Conservation (phyloP, 2,797 vertebrate genomes). For the Apogon hyalosoma region DNA sequence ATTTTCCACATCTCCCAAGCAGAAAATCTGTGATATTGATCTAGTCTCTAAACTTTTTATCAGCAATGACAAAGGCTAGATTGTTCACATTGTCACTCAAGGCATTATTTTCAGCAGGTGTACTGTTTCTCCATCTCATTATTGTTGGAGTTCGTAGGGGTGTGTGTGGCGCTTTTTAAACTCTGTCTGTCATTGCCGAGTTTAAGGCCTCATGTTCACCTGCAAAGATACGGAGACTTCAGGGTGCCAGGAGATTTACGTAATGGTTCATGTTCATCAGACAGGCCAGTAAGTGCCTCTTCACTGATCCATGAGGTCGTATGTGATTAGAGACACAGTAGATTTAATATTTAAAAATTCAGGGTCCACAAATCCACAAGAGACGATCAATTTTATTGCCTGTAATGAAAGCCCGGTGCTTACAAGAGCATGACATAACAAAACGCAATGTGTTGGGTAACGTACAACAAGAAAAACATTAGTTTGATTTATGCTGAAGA, state of each 20-base stretch:
- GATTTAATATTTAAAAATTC: constrained; percentile 25
- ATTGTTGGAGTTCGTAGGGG: constrained; percentile 17
- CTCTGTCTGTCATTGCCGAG: constrained; percentile 40
- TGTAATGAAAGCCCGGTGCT: constrained; percentile 4
- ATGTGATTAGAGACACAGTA: constrained; percentile 27
- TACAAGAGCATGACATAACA: constrained; percentile 1
- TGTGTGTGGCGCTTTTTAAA: constrained; percentile 43
- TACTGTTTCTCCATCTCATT: constrained; percentile 26
- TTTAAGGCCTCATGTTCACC: constrained; percentile 51
- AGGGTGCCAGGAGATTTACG: constrained; percentile 47
- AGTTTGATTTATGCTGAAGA: constrained; percentile 38
- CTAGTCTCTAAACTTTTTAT: constrained; percentile 5
- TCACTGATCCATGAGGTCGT: constrained; percentile 31
- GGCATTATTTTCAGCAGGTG: constrained; percentile 27
- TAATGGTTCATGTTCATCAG: constrained; percentile 27
- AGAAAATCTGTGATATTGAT: not conserved
- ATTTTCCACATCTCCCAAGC: too few species aligned
- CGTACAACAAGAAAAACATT: constrained; percentile 19
- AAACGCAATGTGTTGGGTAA: constrained; percentile 4
- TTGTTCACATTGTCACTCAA: constrained; percentile 11
- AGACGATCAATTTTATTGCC: constrained; percentile 10
- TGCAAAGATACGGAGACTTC: constrained; percentile 51
- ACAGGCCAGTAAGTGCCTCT: constrained; percentile 23
- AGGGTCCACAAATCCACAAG: not conserved
- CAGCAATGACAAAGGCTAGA: constrained; percentile 5